Conservation (phyloP, 2,888 invertebrate genomes). For the Homarus gammarus region DNA sequence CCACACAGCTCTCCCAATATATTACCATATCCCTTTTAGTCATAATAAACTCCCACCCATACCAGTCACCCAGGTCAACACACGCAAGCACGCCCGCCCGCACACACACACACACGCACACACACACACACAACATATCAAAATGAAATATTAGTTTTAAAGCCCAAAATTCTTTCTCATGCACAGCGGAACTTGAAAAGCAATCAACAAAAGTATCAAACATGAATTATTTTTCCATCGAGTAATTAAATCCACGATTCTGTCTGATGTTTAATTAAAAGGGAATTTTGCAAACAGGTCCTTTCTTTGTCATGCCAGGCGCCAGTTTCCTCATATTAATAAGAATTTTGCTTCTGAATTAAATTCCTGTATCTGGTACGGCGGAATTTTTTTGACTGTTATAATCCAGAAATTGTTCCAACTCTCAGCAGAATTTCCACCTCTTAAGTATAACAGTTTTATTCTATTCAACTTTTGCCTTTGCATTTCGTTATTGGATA, state of each 20-base stretch:
- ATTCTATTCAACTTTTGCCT: no score
- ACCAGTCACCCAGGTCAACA: no score
- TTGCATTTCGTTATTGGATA: no score
- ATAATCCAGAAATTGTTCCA: no score
- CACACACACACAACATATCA: conserved; percentile 25
- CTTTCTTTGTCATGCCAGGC: background rate
- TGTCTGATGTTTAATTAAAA: background rate
- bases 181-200: background rate
- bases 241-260: background rate
- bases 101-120: conserved; percentile 29
- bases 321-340: background rate
- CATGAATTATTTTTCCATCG: background rate
- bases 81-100: no score
- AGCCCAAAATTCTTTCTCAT: background rate
- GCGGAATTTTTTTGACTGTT: background rate
- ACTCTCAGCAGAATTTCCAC: no score
- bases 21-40: no score
- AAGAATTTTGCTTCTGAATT: no score
- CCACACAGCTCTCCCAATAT: no score
- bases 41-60: no score
- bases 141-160: no score
- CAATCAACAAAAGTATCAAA: conserved; percentile 14
- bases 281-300: background rate
- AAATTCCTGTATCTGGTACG: background rate
- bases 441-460: no score